phyloP scores from a whole-genome alignment of 2,113 vertebrate species.

The Prionailurus viverrinus region DNA sequence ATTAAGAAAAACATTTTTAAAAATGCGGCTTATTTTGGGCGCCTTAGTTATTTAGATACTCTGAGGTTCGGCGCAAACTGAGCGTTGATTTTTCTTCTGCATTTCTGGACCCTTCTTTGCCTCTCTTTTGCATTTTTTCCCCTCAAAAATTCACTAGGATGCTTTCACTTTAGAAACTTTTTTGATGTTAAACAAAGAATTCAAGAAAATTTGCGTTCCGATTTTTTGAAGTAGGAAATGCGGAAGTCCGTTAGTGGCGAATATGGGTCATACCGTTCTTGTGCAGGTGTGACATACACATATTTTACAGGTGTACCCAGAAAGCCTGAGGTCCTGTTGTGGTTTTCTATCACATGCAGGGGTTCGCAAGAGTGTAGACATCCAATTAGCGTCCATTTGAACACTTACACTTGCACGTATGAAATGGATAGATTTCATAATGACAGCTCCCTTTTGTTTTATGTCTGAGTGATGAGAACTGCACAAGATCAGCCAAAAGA shows the following conservation, averaged over 20 bases:
- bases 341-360: slow-evolving; percentile 42
- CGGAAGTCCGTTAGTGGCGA: not conserved
- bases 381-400: not conserved
- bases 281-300: not conserved
- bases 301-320: slow-evolving; percentile 35
- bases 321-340: not conserved
- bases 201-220: not conserved
- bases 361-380: not conserved
- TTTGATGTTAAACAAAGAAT: slow-evolving; percentile 30
- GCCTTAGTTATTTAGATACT: slow-evolving; percentile 53
- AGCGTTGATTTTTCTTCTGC: slow-evolving; percentile 42
- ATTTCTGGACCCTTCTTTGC: slow-evolving; percentile 3
- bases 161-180: not conserved
- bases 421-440: slow-evolving; percentile 45
- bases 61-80: not conserved
- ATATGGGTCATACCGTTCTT: slow-evolving; percentile 27
- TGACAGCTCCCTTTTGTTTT: slow-evolving; percentile 23
- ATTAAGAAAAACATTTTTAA: slow-evolving; percentile 43
- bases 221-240: slow-evolving; percentile 26
- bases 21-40: slow-evolving; percentile 53
- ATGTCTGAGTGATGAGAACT: slow-evolving; percentile 41
- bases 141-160: no score
- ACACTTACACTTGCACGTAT: not conserved
- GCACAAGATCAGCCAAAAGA: slow-evolving; percentile 21
- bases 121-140: slow-evolving; percentile 5